Base-by-base conservation (phyloP, 2,797 vertebrate genomes). In the Linurgus olivaceus region DNA sequence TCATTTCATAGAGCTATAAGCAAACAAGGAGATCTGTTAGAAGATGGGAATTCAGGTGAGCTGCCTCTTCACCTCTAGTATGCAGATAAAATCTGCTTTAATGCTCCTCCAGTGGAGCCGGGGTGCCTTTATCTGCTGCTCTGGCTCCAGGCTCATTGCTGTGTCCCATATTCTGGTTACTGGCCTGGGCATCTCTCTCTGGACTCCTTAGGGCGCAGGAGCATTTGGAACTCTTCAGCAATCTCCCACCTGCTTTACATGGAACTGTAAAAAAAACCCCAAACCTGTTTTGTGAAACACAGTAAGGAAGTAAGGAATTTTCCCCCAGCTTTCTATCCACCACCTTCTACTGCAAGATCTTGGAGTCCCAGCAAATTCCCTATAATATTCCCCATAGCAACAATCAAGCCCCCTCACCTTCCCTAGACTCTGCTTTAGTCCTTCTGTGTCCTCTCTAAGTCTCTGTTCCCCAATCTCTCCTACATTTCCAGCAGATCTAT, bases 11-110 rank as follows among this genome's bases (percentile, higher is more conserved):
- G 31, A 17, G 13, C 44, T 84, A 10, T 48, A 54, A 76, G 17
- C 37, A 89, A 95, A 92, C 40, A 91, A 94, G 38, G 44, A 88
- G 92, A 52, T 58, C n/a, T 84, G 13, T 51, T 55, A 70, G 47
- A 74, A 78, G 54, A 29, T 0, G 11, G 7, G 18, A 86, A 72
- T 76, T 55, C 42, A 55, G 33, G 40, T 59, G 17, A 87, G 63
- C 19, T 50, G 25, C 26, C 14, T 45, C 45, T 71, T 29, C 26
- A 21, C 5, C 25, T 55, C 66, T 42, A 52, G 31, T 31, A 38
- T 25, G 31, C 16, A 58, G 29, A 51, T 10, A 57, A 78, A 85
- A 11, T 11, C 45, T 66, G 17, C 3, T 65, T 44, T 42, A 90
- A 13, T 26, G 12, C 17, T 33, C 3, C 50, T 65, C 15, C 33